Evolutionary conservation across 2,888 invertebrate genomes (phyloP), one percentile per base, ranked within the genome.

Genomic region (Cataglyphis cursor): DNA sequence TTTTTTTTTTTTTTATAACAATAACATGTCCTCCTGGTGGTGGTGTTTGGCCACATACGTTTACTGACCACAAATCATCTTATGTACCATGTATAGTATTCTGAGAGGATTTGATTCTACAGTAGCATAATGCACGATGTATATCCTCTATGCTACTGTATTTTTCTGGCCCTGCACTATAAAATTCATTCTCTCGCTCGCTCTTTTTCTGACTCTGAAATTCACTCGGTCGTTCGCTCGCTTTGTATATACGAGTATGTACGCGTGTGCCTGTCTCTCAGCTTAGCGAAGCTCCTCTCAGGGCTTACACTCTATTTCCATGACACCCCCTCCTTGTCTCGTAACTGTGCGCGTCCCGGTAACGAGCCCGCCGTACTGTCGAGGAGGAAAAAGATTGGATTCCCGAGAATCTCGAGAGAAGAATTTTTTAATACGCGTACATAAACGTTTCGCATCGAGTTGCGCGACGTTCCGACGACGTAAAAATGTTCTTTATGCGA

Each of bases 381-480:
- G 87, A 78, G 82, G 54, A 68, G 72, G 70, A 51, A 65, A 90
- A 89, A 90, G 89, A 90, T 89, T 89, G 90, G 81, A 90, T 90
- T 90, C 89, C 84, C 84, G 78, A 31, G 87, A 86, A 90, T 90
- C 88, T 90, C 89, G 72, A 72, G 88, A 80, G 68, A 80, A 90
- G 89, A 90, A 90, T 90, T 89, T 90, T 90, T 90, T 90, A 90
- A 90, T 90, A 90, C 90, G 85, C 88, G 76, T 83, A 82, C 72
- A 81, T 81, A 66, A 84, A 86, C 64, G 83, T 87, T 74, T 68
- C 86, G 82, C 82, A 81, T 76, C 24, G 51, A 24, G 80, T 72
- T 64, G 44, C 80, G 59, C 48, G 65, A 38, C 65, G 80, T 83
- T 82, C 85, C 85, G 81, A 65, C 64, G 78, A 51, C 84, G 78